Conservation (phyloP, 2,113 vertebrate genomes). For the Dryoscopus gambensis region DNA sequence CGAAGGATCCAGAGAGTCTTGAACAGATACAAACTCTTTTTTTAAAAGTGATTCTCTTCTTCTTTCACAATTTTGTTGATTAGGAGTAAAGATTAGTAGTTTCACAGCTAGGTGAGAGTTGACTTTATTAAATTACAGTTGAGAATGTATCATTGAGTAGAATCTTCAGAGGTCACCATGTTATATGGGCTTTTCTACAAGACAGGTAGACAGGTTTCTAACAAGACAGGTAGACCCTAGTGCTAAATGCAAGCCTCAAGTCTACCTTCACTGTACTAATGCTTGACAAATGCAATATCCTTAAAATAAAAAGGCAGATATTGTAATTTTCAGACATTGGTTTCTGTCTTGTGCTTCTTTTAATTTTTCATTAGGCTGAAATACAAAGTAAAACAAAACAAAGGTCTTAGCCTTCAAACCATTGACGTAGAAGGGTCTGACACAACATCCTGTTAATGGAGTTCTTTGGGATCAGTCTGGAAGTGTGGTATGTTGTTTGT, state of each 20-base stretch:
- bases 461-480: neutral
- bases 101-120: neutral
- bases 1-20: neutral
- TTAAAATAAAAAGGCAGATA: neutral
- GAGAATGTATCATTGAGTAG: neutral
- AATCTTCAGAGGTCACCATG: neutral
- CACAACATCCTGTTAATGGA: neutral
- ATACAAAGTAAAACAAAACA: neutral
- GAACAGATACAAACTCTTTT: neutral
- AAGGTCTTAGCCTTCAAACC: neutral
- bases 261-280: neutral
- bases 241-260: neutral
- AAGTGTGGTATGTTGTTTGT: neutral
- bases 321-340: neutral
- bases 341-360: neutral
- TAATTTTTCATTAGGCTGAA: neutral
- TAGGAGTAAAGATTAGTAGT: neutral
- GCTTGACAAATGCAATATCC: neutral
- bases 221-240: neutral
- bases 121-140: neutral
- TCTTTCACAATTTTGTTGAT: neutral
- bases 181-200: neutral
- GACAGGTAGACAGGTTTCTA: neutral
- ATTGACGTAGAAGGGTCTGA: neutral
- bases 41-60: neutral